Percentiles rank a stretch among this genome's conserved stretches.
These are phyloP conservation scores for Apotomis capreana DNA, from an alignment of 2,888 invertebrate species.

Conservation along the genomic window DNA sequence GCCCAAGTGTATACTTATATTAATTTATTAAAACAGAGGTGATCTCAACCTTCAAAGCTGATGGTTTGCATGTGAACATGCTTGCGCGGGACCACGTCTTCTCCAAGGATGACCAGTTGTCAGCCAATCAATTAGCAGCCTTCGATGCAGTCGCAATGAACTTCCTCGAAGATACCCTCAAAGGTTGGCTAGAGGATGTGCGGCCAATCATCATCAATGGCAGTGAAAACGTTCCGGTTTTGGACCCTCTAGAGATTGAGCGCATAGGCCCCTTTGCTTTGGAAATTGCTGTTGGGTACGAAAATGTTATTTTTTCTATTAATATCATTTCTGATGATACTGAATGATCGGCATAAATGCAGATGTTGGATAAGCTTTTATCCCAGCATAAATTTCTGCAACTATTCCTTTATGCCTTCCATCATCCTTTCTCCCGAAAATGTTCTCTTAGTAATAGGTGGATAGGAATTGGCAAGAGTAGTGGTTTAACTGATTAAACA, in stretches of 20 bases:
- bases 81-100: conserved; percentile 1
- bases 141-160: conserved; percentile 6
- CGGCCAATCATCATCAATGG: conserved; percentile 60
- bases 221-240: conserved; percentile 56
- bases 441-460: no score
- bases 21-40: neutral
- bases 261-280: conserved; percentile 24
- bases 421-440: no score
- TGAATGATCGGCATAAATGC: no score
- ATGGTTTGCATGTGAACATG: conserved; percentile 16
- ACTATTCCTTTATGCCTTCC: no score
- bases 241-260: conserved; percentile 57
- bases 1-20: neutral
- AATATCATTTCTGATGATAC: no score
- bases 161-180: conserved; percentile 25
- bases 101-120: conserved; percentile 10
- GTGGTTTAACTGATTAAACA: no score
- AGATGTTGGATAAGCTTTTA: no score
- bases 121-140: conserved; percentile 11
- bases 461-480: no score
- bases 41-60: conserved; percentile 6
- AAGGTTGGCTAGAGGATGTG: conserved; percentile 51
- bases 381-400: no score
- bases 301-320: neutral
- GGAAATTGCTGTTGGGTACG: conserved; percentile 27